phyloP scores from a whole-genome alignment of 1,140 invertebrate genomes.

The Littorina saxatilis region DNA sequence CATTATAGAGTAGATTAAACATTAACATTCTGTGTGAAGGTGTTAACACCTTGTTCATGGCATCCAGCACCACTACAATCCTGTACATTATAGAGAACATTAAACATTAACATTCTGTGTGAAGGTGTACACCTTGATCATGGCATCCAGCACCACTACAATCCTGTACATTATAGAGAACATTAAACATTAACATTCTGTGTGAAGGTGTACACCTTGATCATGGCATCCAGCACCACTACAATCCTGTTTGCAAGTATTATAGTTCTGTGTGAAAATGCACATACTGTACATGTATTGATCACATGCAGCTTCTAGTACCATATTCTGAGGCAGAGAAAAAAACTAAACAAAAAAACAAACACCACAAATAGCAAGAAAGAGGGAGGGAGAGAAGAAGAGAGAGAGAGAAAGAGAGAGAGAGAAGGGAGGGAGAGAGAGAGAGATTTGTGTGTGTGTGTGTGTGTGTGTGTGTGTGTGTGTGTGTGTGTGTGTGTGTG shows the following conservation, averaged over 20 bases:
- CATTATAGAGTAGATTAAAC: too few relatives aligned
- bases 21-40: conserved; percentile 97
- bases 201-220: conserved; percentile 99
- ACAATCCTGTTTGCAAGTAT: conserved; percentile 85
- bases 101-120: too few relatives aligned
- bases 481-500: conserved; percentile 20
- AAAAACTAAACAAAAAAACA: too few relatives aligned
- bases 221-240: conserved; percentile 94
- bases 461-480: conserved; percentile 19
- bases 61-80: conserved; percentile 96
- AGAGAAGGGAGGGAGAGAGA: too few relatives aligned
- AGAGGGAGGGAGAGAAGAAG: too few relatives aligned
- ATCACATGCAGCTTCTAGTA: too few relatives aligned
- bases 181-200: too few relatives aligned
- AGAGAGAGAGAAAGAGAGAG: too few relatives aligned
- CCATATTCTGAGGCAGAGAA: too few relatives aligned
- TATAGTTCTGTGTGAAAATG: too few relatives aligned
- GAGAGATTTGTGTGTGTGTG: too few relatives aligned
- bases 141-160: conserved; percentile 94
- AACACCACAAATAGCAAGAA: too few relatives aligned
- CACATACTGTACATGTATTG: conserved; percentile 98
- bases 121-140: conserved; percentile 99
- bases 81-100: conserved; percentile 73
- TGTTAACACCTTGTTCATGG: conserved; percentile 98
- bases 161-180: conserved; percentile 84